These are phyloP conservation scores for Drosophila diplacantha DNA, from an alignment of 2,888 invertebrate species.

Conservation along the genomic window DNA sequence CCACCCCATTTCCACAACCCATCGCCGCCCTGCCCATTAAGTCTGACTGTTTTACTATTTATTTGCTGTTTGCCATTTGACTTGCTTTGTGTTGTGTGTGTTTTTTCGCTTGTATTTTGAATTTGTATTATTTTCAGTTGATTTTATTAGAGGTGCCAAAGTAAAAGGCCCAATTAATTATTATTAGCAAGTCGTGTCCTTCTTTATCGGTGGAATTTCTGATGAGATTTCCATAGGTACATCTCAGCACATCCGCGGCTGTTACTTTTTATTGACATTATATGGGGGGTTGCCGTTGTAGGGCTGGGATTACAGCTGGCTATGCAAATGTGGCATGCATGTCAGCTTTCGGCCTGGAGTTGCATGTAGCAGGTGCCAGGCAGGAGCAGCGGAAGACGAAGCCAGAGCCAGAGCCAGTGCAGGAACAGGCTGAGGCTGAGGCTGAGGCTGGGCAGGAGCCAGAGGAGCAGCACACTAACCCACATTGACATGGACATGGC, in stretches of 20 bases:
- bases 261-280: conserved; percentile 45
- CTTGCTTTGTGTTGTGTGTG: conserved; percentile 13
- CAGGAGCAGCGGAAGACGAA: conserved; percentile 1
- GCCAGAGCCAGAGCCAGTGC: background rate
- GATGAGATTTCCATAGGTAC: background rate
- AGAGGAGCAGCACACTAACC: conserved; percentile 42
- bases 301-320: background rate
- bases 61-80: conserved; percentile 26
- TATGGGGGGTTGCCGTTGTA: background rate
- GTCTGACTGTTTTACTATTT: conserved; percentile 29
- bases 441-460: conserved; percentile 10
- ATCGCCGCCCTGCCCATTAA: conserved; percentile 1
- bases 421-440: conserved; percentile 3
- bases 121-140: conserved; percentile 1
- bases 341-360: conserved; percentile 14
- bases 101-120: background rate
- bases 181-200: too few relatives aligned
- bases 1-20: background rate
- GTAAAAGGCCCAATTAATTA: too few relatives aligned
- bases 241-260: conserved; percentile 18
- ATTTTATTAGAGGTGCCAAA: conserved; percentile 11
- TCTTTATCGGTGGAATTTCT: background rate
- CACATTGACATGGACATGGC: conserved; percentile 47
- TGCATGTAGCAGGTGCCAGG: conserved; percentile 32
- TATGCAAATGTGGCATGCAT: conserved; percentile 31